Conservation (phyloP, 2,113 vertebrate species). For the Heterotis niloticus region DNA sequence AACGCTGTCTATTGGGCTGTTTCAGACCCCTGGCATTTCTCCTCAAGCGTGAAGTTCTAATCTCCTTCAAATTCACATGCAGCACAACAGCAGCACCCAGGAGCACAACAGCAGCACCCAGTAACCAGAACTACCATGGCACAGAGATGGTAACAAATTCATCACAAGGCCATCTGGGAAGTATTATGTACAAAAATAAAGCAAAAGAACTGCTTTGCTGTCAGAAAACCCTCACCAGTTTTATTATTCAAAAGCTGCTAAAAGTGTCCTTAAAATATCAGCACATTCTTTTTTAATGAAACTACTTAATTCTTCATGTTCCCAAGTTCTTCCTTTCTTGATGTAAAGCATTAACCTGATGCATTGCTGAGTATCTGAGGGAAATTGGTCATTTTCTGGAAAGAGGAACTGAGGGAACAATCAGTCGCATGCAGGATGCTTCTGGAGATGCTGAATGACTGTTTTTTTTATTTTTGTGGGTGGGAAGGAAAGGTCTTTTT, state of each 20-base stretch:
- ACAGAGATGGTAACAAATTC: not conserved
- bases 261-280: not conserved
- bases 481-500: constrained; percentile 20
- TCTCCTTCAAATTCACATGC: not conserved
- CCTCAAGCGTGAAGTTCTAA: not conserved
- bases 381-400: not conserved
- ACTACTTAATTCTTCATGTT: not conserved
- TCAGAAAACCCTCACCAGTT: not conserved
- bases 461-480: constrained; percentile 27
- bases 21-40: not conserved
- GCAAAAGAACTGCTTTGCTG: not conserved
- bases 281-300: not conserved
- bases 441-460: not conserved
- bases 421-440: constrained; percentile 17
- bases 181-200: not conserved
- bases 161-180: not conserved
- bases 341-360: not conserved
- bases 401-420: not conserved
- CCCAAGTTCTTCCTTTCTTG: not conserved
- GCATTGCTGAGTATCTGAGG: not conserved
- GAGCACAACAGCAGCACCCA: not conserved
- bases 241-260: not conserved
- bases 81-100: not conserved
- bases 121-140: not conserved
- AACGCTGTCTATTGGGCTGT: not conserved